Evolutionary conservation across 1,140 invertebrate species (phyloP).

Genomic region (Pseudomyrmex gracilis): DNA sequence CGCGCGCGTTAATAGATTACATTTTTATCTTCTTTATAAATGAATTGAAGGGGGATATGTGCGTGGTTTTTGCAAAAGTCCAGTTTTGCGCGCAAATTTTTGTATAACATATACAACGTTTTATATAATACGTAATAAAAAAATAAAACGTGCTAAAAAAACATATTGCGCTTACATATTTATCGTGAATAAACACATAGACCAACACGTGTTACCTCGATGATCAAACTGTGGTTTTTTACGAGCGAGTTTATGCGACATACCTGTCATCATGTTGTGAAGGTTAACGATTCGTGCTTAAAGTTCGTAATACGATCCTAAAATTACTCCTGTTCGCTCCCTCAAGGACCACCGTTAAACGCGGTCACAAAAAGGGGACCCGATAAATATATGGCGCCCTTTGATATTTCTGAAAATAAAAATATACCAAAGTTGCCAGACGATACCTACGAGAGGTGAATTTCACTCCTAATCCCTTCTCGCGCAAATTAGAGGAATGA

Average conservation of each 20-base stretch:
- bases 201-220: neutral
- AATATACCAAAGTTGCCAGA: neutral
- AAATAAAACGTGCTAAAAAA: neutral
- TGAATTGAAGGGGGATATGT: neutral
- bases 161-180: neutral
- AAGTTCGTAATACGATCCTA: neutral
- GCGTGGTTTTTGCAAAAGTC: neutral
- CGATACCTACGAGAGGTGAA: too few relatives aligned
- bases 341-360: neutral
- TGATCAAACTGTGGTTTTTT: slow-evolving; percentile 3
- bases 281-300: slow-evolving; percentile 31
- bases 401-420: slow-evolving; percentile 10
- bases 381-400: slow-evolving; percentile 13
- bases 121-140: too few relatives aligned
- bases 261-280: slow-evolving; percentile 14
- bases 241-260: slow-evolving; percentile 40
- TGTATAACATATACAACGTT: neutral
- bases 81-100: neutral
- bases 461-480: too few relatives aligned
- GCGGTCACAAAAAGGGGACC: neutral
- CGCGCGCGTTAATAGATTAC: neutral
- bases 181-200: neutral
- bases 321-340: neutral
- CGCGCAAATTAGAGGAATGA: too few relatives aligned
- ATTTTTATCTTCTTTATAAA: neutral